Evolutionary conservation across 2,113 vertebrate genomes (phyloP), one percentile per base, ranked within the genome.

Genomic region (Toxotes chatareus): DNA sequence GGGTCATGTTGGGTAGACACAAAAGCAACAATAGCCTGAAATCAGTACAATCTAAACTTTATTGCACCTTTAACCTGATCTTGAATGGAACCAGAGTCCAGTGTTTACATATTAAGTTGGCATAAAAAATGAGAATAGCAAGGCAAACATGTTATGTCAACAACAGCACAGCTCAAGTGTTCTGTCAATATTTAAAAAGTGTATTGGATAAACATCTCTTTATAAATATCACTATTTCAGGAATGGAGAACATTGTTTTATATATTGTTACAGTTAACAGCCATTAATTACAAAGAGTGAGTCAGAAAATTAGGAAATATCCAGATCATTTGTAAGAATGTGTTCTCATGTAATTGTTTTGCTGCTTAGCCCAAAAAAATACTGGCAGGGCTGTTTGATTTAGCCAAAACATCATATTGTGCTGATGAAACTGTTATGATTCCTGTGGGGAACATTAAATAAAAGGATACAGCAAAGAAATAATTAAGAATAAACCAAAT

Each of bases 131-230:
- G 44, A 67, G 51, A 80, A 81, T 23, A 57, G 82, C 44, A 64
- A 55, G 34, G 73, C 85, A 91, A 91, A 91, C 64, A 82, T 62
- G 42, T 61, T 86, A 56, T 71, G 86, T 85, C 82, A 91, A 86
- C 74, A 79, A 57, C 61, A 13, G 66, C 62, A 27, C 49, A 40
- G 75, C 72, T 86, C 80, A 76, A 88, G 77, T 88, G 81, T 77
- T 76, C 73, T 70, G 86, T 90, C 89, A 91, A 89, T 86, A 91
- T 89, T 81, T 59, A 7, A 61, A 56, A 73, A 57, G 69, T 53
- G n/a, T 70, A 60, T 75, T 64, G 23, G 63, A 53, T 64, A 86
- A 72, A 82, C 59, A 57, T 66, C 34, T 51, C 4, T 53, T 60
- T 73, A 17, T 59, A 68, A 69, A 64, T 72, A 60, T 40, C 5